Evolutionary conservation across 2,113 vertebrate species (phyloP).

Genomic region (Phaethornis superciliosus): DNA sequence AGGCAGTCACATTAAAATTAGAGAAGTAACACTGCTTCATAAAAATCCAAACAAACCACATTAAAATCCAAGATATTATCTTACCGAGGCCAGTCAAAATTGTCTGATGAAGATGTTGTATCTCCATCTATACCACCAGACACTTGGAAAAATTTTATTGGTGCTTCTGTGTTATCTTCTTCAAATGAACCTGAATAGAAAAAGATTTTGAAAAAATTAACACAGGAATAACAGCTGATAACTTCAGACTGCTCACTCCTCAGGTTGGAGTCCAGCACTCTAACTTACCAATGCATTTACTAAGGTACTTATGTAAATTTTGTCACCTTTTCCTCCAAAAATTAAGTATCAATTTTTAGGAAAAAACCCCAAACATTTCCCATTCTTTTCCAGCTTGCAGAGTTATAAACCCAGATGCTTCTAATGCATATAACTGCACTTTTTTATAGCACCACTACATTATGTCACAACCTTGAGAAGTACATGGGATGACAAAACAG

Average conservation of each 20-base stretch:
- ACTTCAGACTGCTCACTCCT: not conserved
- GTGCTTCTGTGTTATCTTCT: slow-evolving; percentile 79
- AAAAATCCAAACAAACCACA: not conserved
- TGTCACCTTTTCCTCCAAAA: not conserved
- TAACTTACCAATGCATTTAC: not conserved
- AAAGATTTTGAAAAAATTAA: not conserved
- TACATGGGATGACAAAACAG: not conserved
- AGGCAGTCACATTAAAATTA: not conserved
- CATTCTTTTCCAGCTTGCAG: not conserved
- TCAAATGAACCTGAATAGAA: slow-evolving; percentile 85
- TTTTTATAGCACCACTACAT: not conserved
- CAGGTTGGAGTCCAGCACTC: not conserved
- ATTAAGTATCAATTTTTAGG: not conserved
- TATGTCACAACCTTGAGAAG: not conserved
- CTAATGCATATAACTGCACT: not conserved
- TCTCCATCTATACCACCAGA: slow-evolving; percentile 89
- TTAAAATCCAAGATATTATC: not conserved
- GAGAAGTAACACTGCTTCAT: not conserved
- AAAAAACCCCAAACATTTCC: not conserved
- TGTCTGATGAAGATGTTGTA: slow-evolving; percentile 88
- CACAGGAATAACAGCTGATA: not conserved
- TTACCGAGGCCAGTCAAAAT: slow-evolving; percentile 97
- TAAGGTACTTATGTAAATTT: not conserved
- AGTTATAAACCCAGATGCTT: not conserved
- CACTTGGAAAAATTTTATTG: slow-evolving; percentile 86